Percentiles rank a stretch among this genome's conserved stretches.
Evolutionary conservation across 2,888 invertebrate genomes (phyloP).

Genomic region (Nebria salina): DNA sequence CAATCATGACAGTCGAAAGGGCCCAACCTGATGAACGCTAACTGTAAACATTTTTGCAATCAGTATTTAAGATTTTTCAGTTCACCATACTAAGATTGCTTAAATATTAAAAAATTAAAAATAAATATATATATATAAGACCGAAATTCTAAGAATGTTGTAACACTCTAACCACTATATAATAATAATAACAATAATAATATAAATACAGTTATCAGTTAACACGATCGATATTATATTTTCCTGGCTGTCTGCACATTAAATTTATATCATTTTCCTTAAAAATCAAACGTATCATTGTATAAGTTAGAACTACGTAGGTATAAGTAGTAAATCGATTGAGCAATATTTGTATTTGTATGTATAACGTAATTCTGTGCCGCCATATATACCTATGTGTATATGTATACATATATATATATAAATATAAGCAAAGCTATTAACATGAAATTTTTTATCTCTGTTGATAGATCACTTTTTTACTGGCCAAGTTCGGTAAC

Average conservation of each 20-base stretch:
- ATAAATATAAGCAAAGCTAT: background rate
- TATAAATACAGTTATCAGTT: background rate
- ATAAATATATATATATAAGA: no score
- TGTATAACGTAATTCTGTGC: conserved; percentile 1
- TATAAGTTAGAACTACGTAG: background rate
- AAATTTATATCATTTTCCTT: background rate
- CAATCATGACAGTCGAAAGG: background rate
- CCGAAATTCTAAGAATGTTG: background rate
- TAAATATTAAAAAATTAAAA: background rate
- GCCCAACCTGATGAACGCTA: background rate
- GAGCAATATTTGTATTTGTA: background rate
- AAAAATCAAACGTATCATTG: background rate
- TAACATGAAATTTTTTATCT: background rate
- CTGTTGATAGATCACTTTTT: background rate
- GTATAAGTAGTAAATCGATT: background rate
- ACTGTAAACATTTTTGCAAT: background rate
- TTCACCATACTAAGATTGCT: background rate
- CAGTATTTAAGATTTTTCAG: background rate
- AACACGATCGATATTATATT: conserved; percentile 1
- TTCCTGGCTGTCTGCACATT: background rate
- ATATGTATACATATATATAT: background rate
- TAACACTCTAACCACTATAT: background rate
- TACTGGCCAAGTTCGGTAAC: conserved; percentile 19
- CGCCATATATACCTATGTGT: background rate
- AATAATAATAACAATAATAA: background rate